A percentile compares a stretch with the other conserved stretches of the same genome.
These are phyloP conservation scores for Semnornis frantzii DNA, from an alignment of 2,113 vertebrate genomes.

Conservation along the genomic window DNA sequence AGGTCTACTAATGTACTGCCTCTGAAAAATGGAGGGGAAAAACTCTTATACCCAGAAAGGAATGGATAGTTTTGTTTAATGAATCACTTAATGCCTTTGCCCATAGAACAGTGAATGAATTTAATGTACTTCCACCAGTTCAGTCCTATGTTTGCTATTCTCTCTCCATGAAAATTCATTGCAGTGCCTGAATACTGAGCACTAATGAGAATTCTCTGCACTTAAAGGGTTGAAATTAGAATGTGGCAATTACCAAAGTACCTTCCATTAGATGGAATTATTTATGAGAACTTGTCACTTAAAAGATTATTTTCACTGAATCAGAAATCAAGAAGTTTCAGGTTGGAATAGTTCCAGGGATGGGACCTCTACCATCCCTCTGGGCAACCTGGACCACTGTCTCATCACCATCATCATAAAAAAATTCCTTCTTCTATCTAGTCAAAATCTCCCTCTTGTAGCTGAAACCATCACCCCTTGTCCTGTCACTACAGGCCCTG, in stretches of 20 bases:
- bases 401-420: too few relatives aligned
- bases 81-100: background rate
- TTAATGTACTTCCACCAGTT: background rate
- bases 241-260: background rate
- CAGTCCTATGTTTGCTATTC: background rate
- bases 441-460: too few relatives aligned
- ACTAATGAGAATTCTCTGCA: slow-evolving; percentile 47
- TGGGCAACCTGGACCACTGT: too few relatives aligned
- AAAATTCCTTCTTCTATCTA: too few relatives aligned
- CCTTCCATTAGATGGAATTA: slow-evolving; percentile 55
- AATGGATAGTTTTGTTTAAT: background rate
- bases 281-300: slow-evolving; percentile 60
- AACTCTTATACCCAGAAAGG: background rate
- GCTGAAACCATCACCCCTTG: too few relatives aligned
- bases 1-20: background rate
- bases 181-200: background rate
- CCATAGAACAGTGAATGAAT: slow-evolving; percentile 3
- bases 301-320: slow-evolving; percentile 6
- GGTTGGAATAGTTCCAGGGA: background rate
- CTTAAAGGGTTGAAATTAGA: slow-evolving; percentile 60
- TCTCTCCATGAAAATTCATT: slow-evolving; percentile 41
- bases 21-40: background rate
- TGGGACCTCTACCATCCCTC: too few relatives aligned
- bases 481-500: too few relatives aligned
- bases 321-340: slow-evolving; percentile 1